Percentiles rank a stretch among this genome's conserved stretches.
Evolutionary conservation across 2,888 invertebrate species (phyloP).

Genomic region (Kryphioiulus occultus): DNA sequence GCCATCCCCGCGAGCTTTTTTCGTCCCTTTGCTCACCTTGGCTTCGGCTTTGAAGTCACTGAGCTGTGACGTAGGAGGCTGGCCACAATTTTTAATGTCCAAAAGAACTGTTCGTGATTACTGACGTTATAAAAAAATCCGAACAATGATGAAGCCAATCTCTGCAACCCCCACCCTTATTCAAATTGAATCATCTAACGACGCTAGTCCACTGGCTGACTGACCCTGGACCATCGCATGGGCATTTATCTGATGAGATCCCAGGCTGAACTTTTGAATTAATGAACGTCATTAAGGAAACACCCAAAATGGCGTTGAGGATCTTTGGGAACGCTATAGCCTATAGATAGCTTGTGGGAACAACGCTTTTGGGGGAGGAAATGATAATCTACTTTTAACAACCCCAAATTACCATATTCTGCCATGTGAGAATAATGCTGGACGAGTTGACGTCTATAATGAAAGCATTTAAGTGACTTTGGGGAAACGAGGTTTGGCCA

Average conservation of each 20-base stretch:
- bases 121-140: neutral
- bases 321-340: neutral
- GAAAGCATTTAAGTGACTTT: neutral
- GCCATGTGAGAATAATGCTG: neutral
- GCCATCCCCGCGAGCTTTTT: conserved; percentile 31
- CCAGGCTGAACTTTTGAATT: neutral
- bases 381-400: conserved; percentile 31
- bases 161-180: conserved; percentile 30
- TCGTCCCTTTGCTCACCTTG: conserved; percentile 47
- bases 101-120: conserved; percentile 12
- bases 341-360: neutral
- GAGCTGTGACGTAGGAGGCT: conserved; percentile 43
- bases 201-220: conserved; percentile 18
- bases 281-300: conserved; percentile 37
- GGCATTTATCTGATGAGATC: neutral
- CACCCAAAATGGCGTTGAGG: conserved; percentile 4
- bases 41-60: conserved; percentile 18
- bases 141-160: conserved; percentile 32
- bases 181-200: conserved; percentile 39
- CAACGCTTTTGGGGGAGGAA: neutral
- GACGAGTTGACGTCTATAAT: neutral
- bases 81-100: neutral
- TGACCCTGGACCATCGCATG: neutral
- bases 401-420: neutral
- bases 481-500: neutral